Evolutionary conservation across 2,797 vertebrate species (phyloP).

Genomic region (Macrochelys suwanniensis): DNA sequence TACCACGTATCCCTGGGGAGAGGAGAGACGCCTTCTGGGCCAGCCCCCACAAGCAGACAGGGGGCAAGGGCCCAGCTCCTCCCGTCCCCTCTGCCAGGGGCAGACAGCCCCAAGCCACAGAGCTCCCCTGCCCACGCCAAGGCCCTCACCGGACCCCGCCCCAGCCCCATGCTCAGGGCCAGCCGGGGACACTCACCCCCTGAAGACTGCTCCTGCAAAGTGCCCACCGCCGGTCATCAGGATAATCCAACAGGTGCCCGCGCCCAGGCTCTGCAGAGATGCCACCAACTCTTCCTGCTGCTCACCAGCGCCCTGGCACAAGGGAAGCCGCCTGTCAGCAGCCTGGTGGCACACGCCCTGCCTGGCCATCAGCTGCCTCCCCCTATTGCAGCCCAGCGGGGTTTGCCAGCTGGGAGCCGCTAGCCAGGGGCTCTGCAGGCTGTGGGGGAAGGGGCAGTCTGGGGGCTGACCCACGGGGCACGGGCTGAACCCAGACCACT

Average conservation of each 20-base stretch:
- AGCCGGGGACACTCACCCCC: slow-evolving; percentile 83
- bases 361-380: neutral
- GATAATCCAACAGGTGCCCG: slow-evolving; percentile 84
- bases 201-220: slow-evolving; percentile 95
- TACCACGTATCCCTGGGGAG: neutral
- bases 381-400: neutral
- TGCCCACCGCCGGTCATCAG: slow-evolving; percentile 97
- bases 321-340: neutral
- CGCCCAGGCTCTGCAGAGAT: slow-evolving; percentile 81
- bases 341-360: fast-evolving
- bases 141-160: neutral
- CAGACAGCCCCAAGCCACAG: neutral
- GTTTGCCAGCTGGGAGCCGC: neutral
- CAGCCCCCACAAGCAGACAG: neutral
- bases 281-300: slow-evolving; percentile 73
- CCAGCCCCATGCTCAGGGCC: too few species aligned
- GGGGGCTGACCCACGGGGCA: neutral
- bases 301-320: slow-evolving; percentile 68
- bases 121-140: neutral
- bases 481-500: neutral
- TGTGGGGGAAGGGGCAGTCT: neutral
- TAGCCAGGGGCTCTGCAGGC: neutral
- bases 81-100: too few species aligned
- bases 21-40: neutral
- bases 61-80: neutral